Percentiles rank a stretch among this genome's conserved stretches.
Conservation (phyloP, 1,140 invertebrate species). For the Frieseomelitta varia region DNA sequence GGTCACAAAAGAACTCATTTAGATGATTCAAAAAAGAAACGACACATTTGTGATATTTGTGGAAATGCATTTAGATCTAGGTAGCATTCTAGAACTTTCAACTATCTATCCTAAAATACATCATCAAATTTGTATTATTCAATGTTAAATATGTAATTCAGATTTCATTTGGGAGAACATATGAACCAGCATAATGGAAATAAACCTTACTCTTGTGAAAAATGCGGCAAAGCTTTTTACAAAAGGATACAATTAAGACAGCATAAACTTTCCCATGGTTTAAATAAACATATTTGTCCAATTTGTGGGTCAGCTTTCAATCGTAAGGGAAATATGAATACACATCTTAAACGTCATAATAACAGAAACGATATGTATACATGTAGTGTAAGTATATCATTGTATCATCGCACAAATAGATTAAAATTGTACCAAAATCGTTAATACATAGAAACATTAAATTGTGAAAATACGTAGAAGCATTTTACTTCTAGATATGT, state of each 20-base stretch:
- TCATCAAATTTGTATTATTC: background rate
- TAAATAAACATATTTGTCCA: constrained; percentile 71
- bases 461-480: background rate
- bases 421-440: background rate
- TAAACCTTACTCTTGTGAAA: constrained; percentile 78
- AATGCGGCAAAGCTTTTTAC: constrained; percentile 80
- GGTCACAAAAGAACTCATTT: constrained; percentile 78
- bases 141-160: constrained; percentile 51
- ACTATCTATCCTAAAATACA: background rate
- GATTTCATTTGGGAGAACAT: constrained; percentile 78
- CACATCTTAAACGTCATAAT: constrained; percentile 74
- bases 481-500: constrained; percentile 65
- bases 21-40: constrained; percentile 72
- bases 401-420: background rate
- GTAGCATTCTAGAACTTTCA: constrained; percentile 53
- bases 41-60: constrained; percentile 73
- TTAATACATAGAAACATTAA: background rate
- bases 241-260: constrained; percentile 77
- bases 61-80: constrained; percentile 74
- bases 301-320: constrained; percentile 73
- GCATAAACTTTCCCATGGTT: constrained; percentile 73
- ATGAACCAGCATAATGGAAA: constrained; percentile 77
- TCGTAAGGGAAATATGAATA: constrained; percentile 77
- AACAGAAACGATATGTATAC: constrained; percentile 67
- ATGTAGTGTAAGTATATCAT: constrained; percentile 72